phyloP scores from a whole-genome alignment of 2,888 invertebrate species.

The Agrypnus murinus region DNA sequence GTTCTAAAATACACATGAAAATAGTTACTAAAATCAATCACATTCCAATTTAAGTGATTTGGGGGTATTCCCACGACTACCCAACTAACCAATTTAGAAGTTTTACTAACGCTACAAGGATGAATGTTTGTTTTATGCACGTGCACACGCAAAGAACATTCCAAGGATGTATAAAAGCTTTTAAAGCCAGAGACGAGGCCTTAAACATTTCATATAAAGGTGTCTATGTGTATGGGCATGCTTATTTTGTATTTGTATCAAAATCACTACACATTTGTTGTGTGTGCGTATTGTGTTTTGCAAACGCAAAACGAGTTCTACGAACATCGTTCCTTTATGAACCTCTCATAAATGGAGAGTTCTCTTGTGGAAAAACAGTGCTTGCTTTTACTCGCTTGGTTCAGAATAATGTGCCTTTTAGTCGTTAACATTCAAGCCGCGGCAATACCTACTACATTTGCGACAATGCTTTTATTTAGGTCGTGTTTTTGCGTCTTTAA shows the following conservation, averaged over 20 bases:
- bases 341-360: constrained; percentile 35
- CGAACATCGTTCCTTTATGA: constrained; percentile 41
- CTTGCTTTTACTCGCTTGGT: constrained; percentile 44
- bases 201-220: too few relatives aligned
- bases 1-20: too few relatives aligned
- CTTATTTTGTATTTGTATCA: constrained; percentile 26
- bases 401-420: constrained; percentile 44
- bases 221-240: too few relatives aligned
- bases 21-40: too few relatives aligned
- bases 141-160: too few relatives aligned
- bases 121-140: too few relatives aligned
- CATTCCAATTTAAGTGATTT: too few relatives aligned
- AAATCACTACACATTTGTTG: constrained; percentile 35
- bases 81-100: too few relatives aligned
- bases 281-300: constrained; percentile 34
- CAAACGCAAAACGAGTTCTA: constrained; percentile 31
- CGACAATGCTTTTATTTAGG: constrained; percentile 45
- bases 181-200: too few relatives aligned
- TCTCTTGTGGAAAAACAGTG: constrained; percentile 46
- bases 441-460: constrained; percentile 43
- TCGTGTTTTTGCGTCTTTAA: constrained; percentile 42
- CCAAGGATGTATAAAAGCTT: too few relatives aligned
- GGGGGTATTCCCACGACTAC: too few relatives aligned
- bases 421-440: constrained; percentile 44
- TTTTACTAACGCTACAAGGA: too few relatives aligned